Evolutionary conservation across 2,888 invertebrate genomes (phyloP), one percentile per base, ranked within the genome.

Genomic region (Scaptomyza polygonia): DNA sequence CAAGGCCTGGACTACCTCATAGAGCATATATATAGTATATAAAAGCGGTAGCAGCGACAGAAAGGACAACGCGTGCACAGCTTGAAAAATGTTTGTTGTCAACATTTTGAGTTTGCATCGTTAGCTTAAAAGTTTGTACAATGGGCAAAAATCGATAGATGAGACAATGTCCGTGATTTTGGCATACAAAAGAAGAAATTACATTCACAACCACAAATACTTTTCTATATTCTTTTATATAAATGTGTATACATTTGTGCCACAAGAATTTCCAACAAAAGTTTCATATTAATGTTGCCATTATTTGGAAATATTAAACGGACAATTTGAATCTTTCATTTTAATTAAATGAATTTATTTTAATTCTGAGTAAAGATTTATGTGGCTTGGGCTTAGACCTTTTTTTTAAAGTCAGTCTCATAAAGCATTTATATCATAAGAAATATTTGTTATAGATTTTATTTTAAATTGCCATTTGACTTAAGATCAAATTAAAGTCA

Each of bases 41-140:
- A 57, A 68, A 52, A 52, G 57, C 43, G 45, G 30, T 32, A 48
- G 42, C 45, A 59, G 49, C 67, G 67, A 67, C 58, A 70, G 76
- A 74, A 57, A 73, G 59, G 76, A 81, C 66, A 75, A 64, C 83
- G 58, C 77, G 77, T 77, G 79, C 84, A 82, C 88, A 85, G 84
- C 84, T 88, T 85, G 88, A 85, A 88, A 85, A 85, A 85, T 88
- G 84, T 83, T 83, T 86, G 88, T 85, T 88, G 88, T 88, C 88
- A 86, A 85, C 88, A 85, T 86, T 85, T 82, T 87, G 77, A 88
- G 84, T 88, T 84, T 85, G 87, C 84, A 88, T 85, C 84, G 84
- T 85, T 85, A 86, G 85, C 87, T 88, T 86, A 78, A 86, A 86
- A 84, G 81, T 77, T 66, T 79, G 57, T 66, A 80, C 73, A 86